Conservation (phyloP, 2,113 vertebrate genomes). For the Otis tarda region DNA sequence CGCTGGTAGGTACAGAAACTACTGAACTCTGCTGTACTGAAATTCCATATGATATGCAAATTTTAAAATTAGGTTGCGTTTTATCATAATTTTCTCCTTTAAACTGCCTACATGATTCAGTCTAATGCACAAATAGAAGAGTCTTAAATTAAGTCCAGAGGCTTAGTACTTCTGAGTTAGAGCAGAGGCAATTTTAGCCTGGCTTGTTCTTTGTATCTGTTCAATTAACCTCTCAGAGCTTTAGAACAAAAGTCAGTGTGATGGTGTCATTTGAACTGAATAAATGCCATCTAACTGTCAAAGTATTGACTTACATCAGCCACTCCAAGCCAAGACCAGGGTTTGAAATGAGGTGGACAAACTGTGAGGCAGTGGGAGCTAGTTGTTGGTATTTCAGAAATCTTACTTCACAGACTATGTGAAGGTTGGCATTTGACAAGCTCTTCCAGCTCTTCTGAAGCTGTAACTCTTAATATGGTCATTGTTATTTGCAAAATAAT, state of each 20-base stretch:
- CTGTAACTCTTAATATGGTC: neutral
- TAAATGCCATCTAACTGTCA: conserved; percentile 66
- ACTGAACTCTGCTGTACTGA: neutral
- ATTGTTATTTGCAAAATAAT: neutral
- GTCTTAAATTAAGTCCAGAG: conserved; percentile 56
- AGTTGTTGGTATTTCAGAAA: conserved; percentile 22
- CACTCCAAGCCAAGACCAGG: neutral
- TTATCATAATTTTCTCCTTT: conserved; percentile 44
- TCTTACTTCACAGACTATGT: neutral
- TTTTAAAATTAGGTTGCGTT: conserved; percentile 31
- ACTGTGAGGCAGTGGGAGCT: neutral
- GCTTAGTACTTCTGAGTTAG: conserved; percentile 64
- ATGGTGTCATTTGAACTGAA: conserved; percentile 65
- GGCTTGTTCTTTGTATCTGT: conserved; percentile 68
- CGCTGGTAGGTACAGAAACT: neutral
- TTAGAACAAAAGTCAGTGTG: conserved; percentile 64
- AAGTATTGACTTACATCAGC: conserved; percentile 43
- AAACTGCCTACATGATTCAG: conserved; percentile 18
- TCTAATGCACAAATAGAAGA: conserved; percentile 13
- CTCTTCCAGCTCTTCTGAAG: neutral
- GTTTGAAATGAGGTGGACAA: conserved; percentile 22
- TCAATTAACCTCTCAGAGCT: conserved; percentile 74
- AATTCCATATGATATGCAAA: neutral
- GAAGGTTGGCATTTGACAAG: neutral
- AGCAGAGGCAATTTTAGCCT: conserved; percentile 52